These are phyloP conservation scores for Porites divaricata DNA, from an alignment of 92 coral and sea anemone genomes.

Conservation along the genomic window DNA sequence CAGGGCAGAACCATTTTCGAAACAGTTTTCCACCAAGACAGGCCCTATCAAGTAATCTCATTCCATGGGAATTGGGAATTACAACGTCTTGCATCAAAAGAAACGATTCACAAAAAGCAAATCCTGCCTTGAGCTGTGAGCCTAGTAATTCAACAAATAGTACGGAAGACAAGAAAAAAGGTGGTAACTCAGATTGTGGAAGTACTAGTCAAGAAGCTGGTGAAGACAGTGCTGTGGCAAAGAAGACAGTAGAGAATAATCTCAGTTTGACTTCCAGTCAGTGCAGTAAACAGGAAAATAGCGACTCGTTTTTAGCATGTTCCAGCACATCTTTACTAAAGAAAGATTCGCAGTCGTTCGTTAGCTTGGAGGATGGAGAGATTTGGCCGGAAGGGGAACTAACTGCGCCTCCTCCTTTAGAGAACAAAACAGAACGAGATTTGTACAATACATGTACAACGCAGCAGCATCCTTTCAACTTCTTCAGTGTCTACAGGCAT, in stretches of 20 bases:
- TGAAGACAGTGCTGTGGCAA: background rate
- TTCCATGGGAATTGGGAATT: slow-evolving; percentile 82
- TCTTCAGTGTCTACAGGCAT: slow-evolving; percentile 87
- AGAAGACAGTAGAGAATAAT: background rate
- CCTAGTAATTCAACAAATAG: background rate
- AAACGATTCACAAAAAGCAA: slow-evolving; percentile 12
- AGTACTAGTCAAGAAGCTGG: background rate
- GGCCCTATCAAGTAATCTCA: slow-evolving; percentile 58
- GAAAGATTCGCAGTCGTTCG: background rate
- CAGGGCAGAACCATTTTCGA: slow-evolving; percentile 80
- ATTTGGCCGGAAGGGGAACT: slow-evolving; percentile 24
- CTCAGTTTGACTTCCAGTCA: background rate
- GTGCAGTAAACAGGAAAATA: background rate
- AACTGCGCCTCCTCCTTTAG: background rate
- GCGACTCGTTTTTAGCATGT: background rate
- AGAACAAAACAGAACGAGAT: slow-evolving; percentile 2
- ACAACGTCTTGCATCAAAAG: slow-evolving; percentile 54
- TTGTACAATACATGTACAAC: slow-evolving; percentile 5
- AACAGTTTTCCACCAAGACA: slow-evolving; percentile 24
- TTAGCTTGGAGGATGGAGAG: background rate
- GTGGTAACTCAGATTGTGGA: background rate
- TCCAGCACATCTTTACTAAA: background rate
- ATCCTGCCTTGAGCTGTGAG: background rate
- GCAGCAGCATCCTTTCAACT: slow-evolving; percentile 59
- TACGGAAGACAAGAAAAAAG: background rate